Conservation (phyloP, 2,888 invertebrate species). For the Oxytorus armatus region DNA sequence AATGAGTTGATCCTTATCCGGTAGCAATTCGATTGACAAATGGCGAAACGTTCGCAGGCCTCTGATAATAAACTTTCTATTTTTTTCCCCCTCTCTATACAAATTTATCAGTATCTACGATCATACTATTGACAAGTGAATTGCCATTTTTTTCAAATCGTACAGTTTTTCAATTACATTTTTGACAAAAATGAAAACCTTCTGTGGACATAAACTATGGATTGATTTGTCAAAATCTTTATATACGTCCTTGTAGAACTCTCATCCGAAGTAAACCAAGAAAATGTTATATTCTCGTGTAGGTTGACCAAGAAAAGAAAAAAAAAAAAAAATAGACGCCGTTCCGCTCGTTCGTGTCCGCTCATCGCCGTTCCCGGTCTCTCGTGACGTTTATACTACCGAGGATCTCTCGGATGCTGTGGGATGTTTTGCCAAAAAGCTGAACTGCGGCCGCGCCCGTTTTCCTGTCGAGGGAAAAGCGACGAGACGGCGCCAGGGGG, state of each 20-base stretch:
- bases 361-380: conserved; percentile 55
- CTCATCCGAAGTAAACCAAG: too few species aligned
- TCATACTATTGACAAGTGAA: neutral
- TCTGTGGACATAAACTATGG: too few species aligned
- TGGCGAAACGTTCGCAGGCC: conserved; percentile 18
- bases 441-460: conserved; percentile 48
- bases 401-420: conserved; percentile 63
- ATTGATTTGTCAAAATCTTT: too few species aligned
- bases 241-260: too few species aligned
- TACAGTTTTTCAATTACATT: neutral
- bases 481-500: conserved; percentile 83
- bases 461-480: conserved; percentile 70
- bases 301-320: neutral
- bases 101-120: neutral
- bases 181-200: neutral
- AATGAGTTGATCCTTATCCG: conserved; percentile 76
- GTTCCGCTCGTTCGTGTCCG: conserved; percentile 58
- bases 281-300: too few species aligned
- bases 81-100: neutral
- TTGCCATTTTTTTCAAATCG: too few species aligned
- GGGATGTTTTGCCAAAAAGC: conserved; percentile 82
- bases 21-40: conserved; percentile 63
- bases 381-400: conserved; percentile 25
- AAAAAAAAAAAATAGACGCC: conserved; percentile 8
- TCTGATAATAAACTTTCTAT: conserved; percentile 57